Base-by-base conservation (phyloP, 1,140 invertebrate species). In the Microplitis mediator region DNA sequence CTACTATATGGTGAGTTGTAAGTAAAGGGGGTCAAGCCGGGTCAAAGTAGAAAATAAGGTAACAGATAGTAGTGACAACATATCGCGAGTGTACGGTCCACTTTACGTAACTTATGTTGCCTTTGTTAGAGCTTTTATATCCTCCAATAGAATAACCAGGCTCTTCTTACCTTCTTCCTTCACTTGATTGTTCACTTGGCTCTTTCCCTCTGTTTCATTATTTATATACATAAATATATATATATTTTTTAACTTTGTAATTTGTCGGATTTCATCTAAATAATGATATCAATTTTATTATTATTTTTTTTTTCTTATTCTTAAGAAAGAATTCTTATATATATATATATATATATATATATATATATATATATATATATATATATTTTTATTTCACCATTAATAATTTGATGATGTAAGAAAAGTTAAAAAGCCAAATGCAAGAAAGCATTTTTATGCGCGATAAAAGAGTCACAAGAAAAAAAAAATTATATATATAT, bases 71-170 rank as follows among this genome's bases (percentile, higher is more conserved):
- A 64, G 63, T 60, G 34, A 63, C 63, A 63, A 50, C 60, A 31
- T 67, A 45, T 11, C 23, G 62, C 50, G 23, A 34, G 13, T 52
- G 13, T 67, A 67, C 35, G 34, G 14, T 63, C 14, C 58, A 64
- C 69, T 71, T 71, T 52, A 50, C 32, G 39, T 71, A 71, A 71
- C 61, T 71, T 71, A 63, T 71, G 69, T 71, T 11, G 13, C 60
- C 45, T 71, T 64, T 71, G 60, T 71, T 71, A 64, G 60, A 70
- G 34, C 14, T 34, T 3, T n/a, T 50, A 11, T 13, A n/a, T 63
- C 13, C 34, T 36, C 16, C 35, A 39, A n/a, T 39, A 14, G n/a
- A n/a, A 39, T 63, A 13, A 14, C 13, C n/a, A 14, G 34, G 34
- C 32, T 63, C 16, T 39, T 39, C 36, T 63, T 16, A 4, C 14